phyloP scores from a whole-genome alignment of 53 echinoderm and acorn worm species.

The Patiria pectinifera region DNA sequence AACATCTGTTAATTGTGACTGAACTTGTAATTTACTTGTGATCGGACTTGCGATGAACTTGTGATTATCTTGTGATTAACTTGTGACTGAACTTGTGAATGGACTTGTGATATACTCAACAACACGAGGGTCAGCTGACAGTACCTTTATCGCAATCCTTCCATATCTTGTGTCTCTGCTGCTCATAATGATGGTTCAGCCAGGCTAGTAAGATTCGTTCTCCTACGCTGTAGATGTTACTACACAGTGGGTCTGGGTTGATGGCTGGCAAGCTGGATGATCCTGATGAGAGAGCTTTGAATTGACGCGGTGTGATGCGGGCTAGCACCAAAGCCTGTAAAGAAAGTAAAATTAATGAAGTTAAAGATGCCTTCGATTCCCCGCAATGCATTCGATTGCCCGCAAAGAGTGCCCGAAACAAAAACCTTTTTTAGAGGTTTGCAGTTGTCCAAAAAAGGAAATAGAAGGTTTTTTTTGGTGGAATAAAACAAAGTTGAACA shows the following conservation, averaged over 20 bases:
- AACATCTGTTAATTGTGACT: too few species aligned
- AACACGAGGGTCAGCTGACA: background rate
- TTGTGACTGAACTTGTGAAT: too few species aligned
- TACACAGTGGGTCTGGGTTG: conserved; percentile 94
- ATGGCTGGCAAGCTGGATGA: conserved; percentile 72
- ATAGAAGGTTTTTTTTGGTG: too few species aligned
- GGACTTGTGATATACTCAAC: too few species aligned
- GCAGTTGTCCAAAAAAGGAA: too few species aligned
- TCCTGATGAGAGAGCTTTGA: conserved; percentile 77
- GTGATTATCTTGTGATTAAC: too few species aligned
- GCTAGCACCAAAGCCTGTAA: conserved; percentile 84
- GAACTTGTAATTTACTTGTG: too few species aligned
- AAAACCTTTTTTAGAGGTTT: too few species aligned
- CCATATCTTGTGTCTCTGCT: conserved; percentile 92
- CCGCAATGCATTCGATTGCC: too few species aligned
- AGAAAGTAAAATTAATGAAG: background rate
- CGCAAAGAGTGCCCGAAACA: too few species aligned
- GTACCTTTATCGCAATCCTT: conserved; percentile 89
- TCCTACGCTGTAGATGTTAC: conserved; percentile 92
- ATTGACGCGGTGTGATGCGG: conserved; percentile 87
- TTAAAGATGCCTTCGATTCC: background rate
- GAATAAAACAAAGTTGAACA: too few species aligned
- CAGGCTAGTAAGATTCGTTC: conserved; percentile 95
- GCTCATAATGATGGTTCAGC: conserved; percentile 98
- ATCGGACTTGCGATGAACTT: too few species aligned